Conservation (phyloP, 2,888 invertebrate genomes). For the Drosophila pseudotakahashii region DNA sequence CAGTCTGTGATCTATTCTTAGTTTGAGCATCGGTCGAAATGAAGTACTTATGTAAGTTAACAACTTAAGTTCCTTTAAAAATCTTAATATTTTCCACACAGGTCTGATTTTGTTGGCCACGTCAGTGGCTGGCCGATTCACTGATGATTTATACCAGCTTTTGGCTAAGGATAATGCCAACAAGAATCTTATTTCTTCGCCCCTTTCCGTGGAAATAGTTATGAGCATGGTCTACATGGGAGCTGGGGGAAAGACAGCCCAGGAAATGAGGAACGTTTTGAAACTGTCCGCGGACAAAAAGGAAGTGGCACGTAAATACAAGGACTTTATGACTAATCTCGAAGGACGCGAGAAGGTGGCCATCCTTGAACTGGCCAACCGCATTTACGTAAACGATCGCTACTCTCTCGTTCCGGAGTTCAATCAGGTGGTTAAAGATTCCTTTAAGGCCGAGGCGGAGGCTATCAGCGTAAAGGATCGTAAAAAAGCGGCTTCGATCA, state of each 20-base stretch:
- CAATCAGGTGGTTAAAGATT: neutral
- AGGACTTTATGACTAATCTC: neutral
- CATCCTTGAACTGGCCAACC: constrained; percentile 8
- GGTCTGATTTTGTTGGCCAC: constrained; percentile 3
- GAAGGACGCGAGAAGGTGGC: neutral
- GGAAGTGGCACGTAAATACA: neutral
- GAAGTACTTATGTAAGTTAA: neutral
- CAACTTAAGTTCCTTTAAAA: neutral
- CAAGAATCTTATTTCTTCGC: neutral
- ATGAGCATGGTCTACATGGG: constrained; percentile 6
- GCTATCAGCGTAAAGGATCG: neutral
- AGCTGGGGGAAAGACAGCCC: constrained; percentile 2
- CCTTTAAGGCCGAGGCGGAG: constrained; percentile 1
- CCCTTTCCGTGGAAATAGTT: neutral
- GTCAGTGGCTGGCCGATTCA: constrained; percentile 10
- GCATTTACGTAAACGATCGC: constrained; percentile 1
- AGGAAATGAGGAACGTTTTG: neutral
- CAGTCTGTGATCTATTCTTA: too few species aligned
- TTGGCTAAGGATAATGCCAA: neutral
- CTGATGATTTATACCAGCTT: constrained; percentile 1
- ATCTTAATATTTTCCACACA: neutral
- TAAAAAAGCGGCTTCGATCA: neutral
- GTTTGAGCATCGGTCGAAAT: neutral
- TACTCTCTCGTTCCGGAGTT: neutral
- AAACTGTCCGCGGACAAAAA: neutral